Evolutionary conservation across 2,797 vertebrate genomes (phyloP).

Genomic region (Neosalanx taihuensis): DNA sequence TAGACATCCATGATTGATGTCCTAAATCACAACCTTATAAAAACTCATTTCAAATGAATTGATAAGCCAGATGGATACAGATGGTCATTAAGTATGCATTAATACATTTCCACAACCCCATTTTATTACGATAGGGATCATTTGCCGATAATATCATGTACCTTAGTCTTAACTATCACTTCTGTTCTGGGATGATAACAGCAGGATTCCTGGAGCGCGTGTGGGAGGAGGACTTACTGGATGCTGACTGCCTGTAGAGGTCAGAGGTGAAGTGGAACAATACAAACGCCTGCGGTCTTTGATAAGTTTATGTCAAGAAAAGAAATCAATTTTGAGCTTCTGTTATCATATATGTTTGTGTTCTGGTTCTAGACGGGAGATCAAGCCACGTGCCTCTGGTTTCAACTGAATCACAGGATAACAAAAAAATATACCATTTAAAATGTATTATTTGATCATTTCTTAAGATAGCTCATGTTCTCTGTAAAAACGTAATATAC

Average conservation of each 20-base stretch:
- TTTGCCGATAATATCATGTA: slow-evolving; percentile 36
- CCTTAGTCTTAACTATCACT: not conserved
- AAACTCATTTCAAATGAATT: slow-evolving; percentile 58
- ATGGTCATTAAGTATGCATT: slow-evolving; percentile 49
- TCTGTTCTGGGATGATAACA: slow-evolving; percentile 23
- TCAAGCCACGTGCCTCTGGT: not conserved
- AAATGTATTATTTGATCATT: too few species aligned
- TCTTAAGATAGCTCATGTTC: too few species aligned
- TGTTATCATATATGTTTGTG: not conserved
- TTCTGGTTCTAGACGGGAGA: not conserved
- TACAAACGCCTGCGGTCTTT: not conserved
- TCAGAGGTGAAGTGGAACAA: too few species aligned
- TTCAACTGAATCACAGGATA: not conserved
- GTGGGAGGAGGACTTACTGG: too few species aligned
- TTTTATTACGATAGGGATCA: slow-evolving; percentile 35
- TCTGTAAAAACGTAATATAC: too few species aligned
- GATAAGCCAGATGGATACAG: slow-evolving; percentile 58
- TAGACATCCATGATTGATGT: slow-evolving; percentile 54
- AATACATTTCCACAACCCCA: slow-evolving; percentile 13
- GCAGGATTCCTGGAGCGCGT: not conserved
- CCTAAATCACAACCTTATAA: slow-evolving; percentile 31
- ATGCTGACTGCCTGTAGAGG: too few species aligned
- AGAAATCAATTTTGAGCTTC: too few species aligned
- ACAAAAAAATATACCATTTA: too few species aligned
- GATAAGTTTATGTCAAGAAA: not conserved